Conservation (phyloP, 2,797 vertebrate genomes). For the Podarcis siculus region DNA sequence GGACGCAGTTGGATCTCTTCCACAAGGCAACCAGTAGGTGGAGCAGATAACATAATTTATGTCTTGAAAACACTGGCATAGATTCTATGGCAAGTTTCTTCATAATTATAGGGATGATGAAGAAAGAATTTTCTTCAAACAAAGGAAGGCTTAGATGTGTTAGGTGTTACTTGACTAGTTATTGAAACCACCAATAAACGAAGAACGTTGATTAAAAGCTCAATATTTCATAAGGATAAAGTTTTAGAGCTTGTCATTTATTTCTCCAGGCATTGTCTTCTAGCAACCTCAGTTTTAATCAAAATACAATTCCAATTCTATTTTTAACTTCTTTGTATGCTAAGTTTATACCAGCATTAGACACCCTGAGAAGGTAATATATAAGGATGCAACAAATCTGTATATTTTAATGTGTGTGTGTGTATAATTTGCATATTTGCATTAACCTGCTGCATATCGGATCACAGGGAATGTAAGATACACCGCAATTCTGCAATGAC, state of each 20-base stretch:
- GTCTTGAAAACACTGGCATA: conserved; percentile 52
- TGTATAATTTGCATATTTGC: background rate
- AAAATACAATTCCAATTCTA: conserved; percentile 61
- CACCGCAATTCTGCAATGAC: background rate
- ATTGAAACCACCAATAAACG: conserved; percentile 64
- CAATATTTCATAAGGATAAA: conserved; percentile 62
- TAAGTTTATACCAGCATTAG: conserved; percentile 30
- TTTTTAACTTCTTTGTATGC: conserved; percentile 54
- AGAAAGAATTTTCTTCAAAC: conserved; percentile 71
- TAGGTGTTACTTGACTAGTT: conserved; percentile 64
- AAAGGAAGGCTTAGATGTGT: conserved; percentile 52
- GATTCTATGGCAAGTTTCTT: conserved; percentile 51
- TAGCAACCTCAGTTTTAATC: conserved; percentile 61
- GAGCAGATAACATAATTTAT: conserved; percentile 71
- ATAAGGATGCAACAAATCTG: background rate
- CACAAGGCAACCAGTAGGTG: conserved; percentile 61
- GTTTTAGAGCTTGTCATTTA: conserved; percentile 52
- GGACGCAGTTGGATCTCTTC: conserved; percentile 39
- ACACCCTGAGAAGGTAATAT: background rate
- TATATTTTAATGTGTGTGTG: background rate
- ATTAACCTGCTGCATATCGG: background rate
- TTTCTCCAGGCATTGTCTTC: conserved; percentile 53
- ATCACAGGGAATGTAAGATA: background rate
- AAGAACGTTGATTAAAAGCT: conserved; percentile 69
- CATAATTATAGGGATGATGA: conserved; percentile 55